phyloP scores from a whole-genome alignment of 2,797 vertebrate species.

The Glyptemys insculpta region DNA sequence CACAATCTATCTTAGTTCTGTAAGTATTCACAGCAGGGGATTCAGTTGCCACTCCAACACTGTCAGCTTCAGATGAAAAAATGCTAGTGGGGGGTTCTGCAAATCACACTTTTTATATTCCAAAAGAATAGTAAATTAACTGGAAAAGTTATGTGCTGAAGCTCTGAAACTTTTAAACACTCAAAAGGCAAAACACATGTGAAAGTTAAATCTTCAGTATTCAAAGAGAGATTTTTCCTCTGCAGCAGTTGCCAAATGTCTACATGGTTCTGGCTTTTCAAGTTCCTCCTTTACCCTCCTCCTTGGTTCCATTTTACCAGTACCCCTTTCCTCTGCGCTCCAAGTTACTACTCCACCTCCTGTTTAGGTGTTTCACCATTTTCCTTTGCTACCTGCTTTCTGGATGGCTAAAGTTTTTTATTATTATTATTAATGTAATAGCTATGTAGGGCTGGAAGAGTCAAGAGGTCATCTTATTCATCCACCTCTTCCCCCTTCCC shows the following conservation, averaged over 20 bases:
- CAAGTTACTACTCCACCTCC: not conserved
- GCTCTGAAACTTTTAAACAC: conserved; percentile 70
- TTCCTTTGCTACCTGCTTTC: not conserved
- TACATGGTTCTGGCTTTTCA: conserved; percentile 49
- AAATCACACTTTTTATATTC: conserved; percentile 70
- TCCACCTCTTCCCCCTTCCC: not conserved
- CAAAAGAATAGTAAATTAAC: conserved; percentile 74
- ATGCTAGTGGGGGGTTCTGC: conserved; percentile 68
- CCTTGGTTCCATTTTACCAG: conserved; percentile 39
- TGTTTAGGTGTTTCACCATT: not conserved
- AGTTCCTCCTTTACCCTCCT: conserved; percentile 27
- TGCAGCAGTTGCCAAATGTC: conserved; percentile 54
- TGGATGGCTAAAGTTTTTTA: not conserved
- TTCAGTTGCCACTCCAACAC: conserved; percentile 56
- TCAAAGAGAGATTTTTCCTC: conserved; percentile 66
- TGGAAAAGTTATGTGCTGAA: conserved; percentile 77
- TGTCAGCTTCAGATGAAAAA: conserved; percentile 71
- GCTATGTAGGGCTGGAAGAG: not conserved
- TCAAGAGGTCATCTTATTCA: not conserved
- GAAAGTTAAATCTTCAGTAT: conserved; percentile 66
- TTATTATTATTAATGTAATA: not conserved
- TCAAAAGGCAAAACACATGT: conserved; percentile 68
- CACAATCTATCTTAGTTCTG: conserved; percentile 57
- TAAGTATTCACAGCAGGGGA: conserved; percentile 11
- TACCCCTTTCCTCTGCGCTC: not conserved